Conservation (phyloP, 2,797 vertebrate genomes). For the Catharus ustulatus region DNA sequence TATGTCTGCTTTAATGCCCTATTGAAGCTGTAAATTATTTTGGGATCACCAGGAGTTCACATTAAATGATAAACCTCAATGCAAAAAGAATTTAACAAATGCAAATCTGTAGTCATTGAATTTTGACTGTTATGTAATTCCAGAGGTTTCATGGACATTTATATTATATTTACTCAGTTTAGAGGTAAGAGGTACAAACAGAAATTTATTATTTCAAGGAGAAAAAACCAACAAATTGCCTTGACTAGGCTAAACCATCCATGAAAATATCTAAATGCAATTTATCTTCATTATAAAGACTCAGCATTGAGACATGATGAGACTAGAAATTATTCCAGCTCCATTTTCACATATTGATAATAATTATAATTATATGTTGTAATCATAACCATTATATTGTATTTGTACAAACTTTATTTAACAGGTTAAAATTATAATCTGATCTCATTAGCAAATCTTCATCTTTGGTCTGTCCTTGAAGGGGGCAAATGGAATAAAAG, state of each 20-base stretch:
- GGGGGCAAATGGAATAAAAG: neutral
- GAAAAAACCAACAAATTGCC: neutral
- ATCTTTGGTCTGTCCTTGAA: neutral
- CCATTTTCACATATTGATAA: neutral
- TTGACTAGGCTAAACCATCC: neutral
- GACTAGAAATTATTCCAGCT: neutral
- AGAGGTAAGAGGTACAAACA: neutral
- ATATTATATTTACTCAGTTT: neutral
- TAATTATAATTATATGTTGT: neutral
- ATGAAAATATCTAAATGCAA: neutral
- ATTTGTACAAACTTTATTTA: neutral
- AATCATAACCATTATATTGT: neutral
- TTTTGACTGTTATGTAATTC: neutral
- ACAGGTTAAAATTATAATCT: neutral
- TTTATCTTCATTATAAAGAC: neutral
- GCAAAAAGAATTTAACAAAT: neutral
- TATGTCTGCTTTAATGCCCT: neutral
- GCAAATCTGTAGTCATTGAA: neutral
- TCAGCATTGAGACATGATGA: neutral
- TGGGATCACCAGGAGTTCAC: neutral
- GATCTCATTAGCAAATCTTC: neutral
- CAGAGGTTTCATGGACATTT: neutral
- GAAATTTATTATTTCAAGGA: neutral
- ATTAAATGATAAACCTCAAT: neutral
- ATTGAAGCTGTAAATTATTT: neutral